These are phyloP conservation scores for Grapholita molesta DNA, from an alignment of 1,140 invertebrate species.

Conservation along the genomic window DNA sequence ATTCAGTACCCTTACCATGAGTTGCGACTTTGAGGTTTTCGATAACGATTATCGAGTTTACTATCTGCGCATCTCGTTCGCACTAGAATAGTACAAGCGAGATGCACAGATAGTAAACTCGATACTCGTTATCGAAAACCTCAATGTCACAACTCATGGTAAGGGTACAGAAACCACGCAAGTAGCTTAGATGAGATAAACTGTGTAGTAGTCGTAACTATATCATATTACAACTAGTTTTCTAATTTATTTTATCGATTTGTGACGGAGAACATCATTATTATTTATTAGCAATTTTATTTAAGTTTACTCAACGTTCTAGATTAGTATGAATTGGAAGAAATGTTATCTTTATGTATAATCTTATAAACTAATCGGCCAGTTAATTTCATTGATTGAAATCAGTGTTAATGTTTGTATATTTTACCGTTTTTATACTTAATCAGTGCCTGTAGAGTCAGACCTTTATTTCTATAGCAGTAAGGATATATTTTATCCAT, in stretches of 20 bases:
- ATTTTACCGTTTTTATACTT: conserved; percentile 1
- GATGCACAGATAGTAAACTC: too few species aligned
- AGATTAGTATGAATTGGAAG: not conserved
- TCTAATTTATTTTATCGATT: conserved; percentile 17
- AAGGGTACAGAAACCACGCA: not conserved
- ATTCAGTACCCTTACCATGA: too few species aligned
- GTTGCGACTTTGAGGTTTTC: too few species aligned
- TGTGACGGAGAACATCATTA: conserved; percentile 15
- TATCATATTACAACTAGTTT: conserved; percentile 12
- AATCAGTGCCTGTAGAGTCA: conserved; percentile 2
- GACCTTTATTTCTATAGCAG: too few species aligned
- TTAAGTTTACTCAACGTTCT: not conserved
- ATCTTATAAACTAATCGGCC: conserved; percentile 10
- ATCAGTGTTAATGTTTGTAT: conserved; percentile 2
- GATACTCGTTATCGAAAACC: too few species aligned
- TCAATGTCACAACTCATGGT: not conserved
- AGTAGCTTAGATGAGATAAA: not conserved
- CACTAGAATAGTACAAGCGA: too few species aligned
- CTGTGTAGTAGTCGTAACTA: not conserved
- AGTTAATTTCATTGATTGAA: not conserved
- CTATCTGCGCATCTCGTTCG: too few species aligned
- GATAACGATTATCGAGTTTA: too few species aligned
- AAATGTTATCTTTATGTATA: conserved; percentile 1
- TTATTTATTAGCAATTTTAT: conserved; percentile 12
- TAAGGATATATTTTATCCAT: too few species aligned